Evolutionary conservation across 2,113 vertebrate species (phyloP).

Genomic region (Phrynocephalus versicolor): DNA sequence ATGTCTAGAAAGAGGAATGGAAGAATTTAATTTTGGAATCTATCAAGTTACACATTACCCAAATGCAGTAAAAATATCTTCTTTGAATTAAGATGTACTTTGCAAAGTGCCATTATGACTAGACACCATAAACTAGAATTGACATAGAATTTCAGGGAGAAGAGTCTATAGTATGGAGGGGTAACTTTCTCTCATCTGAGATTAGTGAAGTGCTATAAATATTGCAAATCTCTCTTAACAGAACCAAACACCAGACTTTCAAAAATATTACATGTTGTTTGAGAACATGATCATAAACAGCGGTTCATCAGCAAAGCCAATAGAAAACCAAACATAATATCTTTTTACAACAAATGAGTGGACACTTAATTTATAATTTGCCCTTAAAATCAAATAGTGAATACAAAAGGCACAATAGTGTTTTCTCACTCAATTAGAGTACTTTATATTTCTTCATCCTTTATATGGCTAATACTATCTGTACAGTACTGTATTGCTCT

Average conservation of each 20-base stretch:
- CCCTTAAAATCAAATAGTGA: background rate
- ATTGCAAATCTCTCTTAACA: conserved; percentile 36
- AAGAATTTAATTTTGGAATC: conserved; percentile 45
- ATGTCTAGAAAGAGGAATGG: conserved; percentile 52
- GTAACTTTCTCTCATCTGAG: conserved; percentile 15
- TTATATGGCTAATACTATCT: background rate
- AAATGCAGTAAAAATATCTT: conserved; percentile 46
- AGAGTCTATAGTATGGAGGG: background rate
- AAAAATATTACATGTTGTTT: conserved; percentile 52
- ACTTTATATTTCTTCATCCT: background rate
- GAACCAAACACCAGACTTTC: conserved; percentile 47
- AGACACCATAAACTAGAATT: conserved; percentile 53
- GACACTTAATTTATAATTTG: conserved; percentile 30
- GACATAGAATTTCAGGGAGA: conserved; percentile 40
- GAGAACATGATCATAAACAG: background rate
- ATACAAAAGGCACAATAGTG: background rate
- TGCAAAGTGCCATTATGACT: conserved; percentile 58
- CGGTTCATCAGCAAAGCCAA: background rate
- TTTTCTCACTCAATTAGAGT: background rate
- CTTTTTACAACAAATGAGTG: background rate
- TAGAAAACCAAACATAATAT: background rate
- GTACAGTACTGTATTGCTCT: background rate
- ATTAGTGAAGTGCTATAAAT: conserved; percentile 52
- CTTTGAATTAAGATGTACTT: conserved; percentile 54
- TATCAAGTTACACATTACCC: conserved; percentile 29